A percentile compares a stretch with the other conserved stretches of the same genome.
These are phyloP conservation scores for Drosophila melanosoma DNA, from an alignment of 2,888 invertebrate species.

Conservation along the genomic window DNA sequence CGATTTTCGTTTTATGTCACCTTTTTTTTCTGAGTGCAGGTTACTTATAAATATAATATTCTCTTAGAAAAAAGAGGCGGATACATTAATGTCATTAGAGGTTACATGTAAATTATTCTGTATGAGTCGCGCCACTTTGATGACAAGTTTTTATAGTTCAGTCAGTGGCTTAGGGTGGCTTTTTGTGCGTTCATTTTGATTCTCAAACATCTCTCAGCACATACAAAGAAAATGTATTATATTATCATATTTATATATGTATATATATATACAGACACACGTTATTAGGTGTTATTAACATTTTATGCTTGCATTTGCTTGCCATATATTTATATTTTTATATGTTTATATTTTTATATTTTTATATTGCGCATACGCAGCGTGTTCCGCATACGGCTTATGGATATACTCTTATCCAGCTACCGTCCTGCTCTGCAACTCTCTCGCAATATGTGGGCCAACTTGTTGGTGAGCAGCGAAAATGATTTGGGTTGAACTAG, in stretches of 20 bases:
- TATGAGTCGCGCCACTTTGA: background rate
- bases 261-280: background rate
- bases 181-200: constrained; percentile 10
- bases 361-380: constrained; percentile 49
- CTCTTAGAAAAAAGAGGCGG: background rate
- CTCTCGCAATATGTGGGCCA: constrained; percentile 13
- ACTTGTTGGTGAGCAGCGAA: constrained; percentile 13
- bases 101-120: background rate
- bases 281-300: constrained; percentile 58
- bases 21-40: background rate
- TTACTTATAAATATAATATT: background rate
- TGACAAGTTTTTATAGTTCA: constrained; percentile 30
- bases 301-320: constrained; percentile 50
- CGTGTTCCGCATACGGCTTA: constrained; percentile 13
- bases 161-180: constrained; percentile 48
- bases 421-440: background rate
- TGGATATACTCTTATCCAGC: too few relatives aligned
- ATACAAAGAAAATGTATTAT: background rate
- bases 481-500: constrained; percentile 1
- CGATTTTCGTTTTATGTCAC: background rate
- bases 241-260: constrained; percentile 22
- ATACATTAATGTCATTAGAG: background rate
- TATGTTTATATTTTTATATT: background rate
- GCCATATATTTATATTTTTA: constrained; percentile 3
- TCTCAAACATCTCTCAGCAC: background rate